phyloP scores from a whole-genome alignment of 2,113 vertebrate species.

The Corydoras sp. region DNA sequence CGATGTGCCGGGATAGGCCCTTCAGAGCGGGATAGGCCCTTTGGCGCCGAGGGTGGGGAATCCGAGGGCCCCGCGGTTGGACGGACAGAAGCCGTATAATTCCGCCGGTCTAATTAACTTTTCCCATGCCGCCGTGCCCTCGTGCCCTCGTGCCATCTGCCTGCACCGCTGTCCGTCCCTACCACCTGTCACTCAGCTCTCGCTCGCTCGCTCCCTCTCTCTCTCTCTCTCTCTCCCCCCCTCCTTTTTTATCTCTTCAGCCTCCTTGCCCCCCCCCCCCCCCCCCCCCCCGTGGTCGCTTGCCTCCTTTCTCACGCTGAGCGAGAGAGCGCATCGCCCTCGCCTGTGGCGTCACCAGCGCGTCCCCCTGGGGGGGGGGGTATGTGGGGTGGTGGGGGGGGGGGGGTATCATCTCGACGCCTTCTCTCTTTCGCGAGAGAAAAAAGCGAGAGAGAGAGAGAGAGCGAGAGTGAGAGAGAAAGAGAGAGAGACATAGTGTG shows the following conservation, averaged over 20 bases:
- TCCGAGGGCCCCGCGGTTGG: too few relatives aligned
- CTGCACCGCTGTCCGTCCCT: constrained; percentile 1
- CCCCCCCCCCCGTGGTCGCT: constrained; percentile 36
- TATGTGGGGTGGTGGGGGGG: too few relatives aligned
- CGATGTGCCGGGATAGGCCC: too few relatives aligned
- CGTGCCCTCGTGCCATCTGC: constrained; percentile 1
- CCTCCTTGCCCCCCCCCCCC: constrained; percentile 32
- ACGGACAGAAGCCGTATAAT: not conserved
- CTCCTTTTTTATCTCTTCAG: constrained; percentile 3
- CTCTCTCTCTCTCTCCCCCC: not conserved
- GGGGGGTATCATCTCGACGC: constrained; percentile 26
- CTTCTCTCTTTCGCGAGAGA: constrained; percentile 30
- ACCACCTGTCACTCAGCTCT: not conserved
- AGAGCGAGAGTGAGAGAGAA: constrained; percentile 33
- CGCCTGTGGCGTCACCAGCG: constrained; percentile 60
- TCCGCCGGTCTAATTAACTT: not conserved
- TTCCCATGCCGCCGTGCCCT: not conserved
- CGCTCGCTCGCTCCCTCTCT: not conserved
- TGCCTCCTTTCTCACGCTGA: constrained; percentile 49
- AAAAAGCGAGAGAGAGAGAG: too few relatives aligned
- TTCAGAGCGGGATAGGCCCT: too few relatives aligned
- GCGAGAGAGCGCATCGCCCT: constrained; percentile 59
- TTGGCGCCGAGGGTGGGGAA: too few relatives aligned
- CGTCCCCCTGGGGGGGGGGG: constrained; percentile 65
- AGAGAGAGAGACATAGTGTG: too few relatives aligned